A percentile compares a stretch with the other conserved stretches of the same genome.
Evolutionary conservation across 92 coral and sea anemone species (phyloP).

Genomic region (Paragorgia papillata): DNA sequence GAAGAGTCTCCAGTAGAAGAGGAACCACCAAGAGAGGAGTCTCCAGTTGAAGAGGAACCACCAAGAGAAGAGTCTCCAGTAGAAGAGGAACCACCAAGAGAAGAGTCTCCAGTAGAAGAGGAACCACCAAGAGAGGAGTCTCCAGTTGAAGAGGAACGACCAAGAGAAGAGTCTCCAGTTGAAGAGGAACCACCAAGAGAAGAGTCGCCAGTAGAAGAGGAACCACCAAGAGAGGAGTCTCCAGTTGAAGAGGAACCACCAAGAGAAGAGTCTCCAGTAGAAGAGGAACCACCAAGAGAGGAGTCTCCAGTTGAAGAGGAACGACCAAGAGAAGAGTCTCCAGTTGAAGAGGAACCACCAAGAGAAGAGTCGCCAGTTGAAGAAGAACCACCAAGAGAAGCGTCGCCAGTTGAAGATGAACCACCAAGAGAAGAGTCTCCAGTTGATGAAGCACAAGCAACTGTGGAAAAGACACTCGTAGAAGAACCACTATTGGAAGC

Average conservation of each 20-base stretch:
- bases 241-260: neutral
- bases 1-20: neutral
- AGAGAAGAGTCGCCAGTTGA: slow-evolving; percentile 69
- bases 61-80: neutral
- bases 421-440: slow-evolving; percentile 66
- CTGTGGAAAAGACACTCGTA: slow-evolving; percentile 65
- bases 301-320: neutral
- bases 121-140: neutral
- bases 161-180: slow-evolving; percentile 34
- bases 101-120: neutral
- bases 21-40: neutral
- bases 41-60: neutral
- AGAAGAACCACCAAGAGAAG: slow-evolving; percentile 74
- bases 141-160: neutral
- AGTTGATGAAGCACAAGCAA: slow-evolving; percentile 64
- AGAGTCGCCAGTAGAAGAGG: slow-evolving; percentile 74
- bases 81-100: neutral
- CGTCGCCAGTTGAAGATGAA: slow-evolving; percentile 40
- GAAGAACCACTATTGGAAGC: slow-evolving; percentile 17
- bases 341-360: slow-evolving; percentile 35
- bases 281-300: neutral
- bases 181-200: slow-evolving; percentile 57
- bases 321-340: neutral
- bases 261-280: neutral
- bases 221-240: neutral